phyloP scores from a whole-genome alignment of 2,888 invertebrate genomes.

The Pegoplata infirma region DNA sequence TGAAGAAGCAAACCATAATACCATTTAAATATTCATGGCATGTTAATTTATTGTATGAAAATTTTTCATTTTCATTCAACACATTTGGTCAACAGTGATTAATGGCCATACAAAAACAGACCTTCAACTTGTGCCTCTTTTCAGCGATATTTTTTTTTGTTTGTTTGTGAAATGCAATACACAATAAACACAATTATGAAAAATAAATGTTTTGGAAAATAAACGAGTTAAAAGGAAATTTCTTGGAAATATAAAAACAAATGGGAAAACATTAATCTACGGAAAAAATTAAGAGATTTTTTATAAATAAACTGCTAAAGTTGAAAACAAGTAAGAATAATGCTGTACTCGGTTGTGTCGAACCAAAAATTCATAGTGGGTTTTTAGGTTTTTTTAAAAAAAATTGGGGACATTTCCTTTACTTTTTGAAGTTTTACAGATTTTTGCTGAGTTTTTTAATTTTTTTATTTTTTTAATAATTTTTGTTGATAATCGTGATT shows the following conservation, averaged over 20 bases:
- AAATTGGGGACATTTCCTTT: no score
- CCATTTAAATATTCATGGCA: slow-evolving; percentile 3
- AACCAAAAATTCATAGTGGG: no score
- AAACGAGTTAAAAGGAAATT: slow-evolving; percentile 7
- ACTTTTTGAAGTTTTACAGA: no score
- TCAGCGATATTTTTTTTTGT: not conserved
- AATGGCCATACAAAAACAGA: slow-evolving; percentile 37
- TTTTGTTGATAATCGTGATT: no score
- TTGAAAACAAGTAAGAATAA: not conserved
- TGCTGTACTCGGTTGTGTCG: no score
- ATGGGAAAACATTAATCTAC: not conserved
- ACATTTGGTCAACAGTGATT: slow-evolving; percentile 44
- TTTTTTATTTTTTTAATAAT: no score
- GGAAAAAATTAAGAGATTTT: slow-evolving; percentile 6
- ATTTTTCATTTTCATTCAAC: slow-evolving; percentile 33
- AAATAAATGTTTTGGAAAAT: slow-evolving; percentile 45
- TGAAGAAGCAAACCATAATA: not conserved
- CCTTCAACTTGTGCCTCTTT: slow-evolving; percentile 28
- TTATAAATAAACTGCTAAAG: not conserved
- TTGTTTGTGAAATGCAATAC: not conserved
- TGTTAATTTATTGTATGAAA: slow-evolving; percentile 24
- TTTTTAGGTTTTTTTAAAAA: no score
- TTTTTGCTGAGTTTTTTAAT: no score
- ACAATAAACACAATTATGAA: slow-evolving; percentile 28
- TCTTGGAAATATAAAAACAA: not conserved